Evolutionary conservation across 2,888 invertebrate genomes (phyloP).

Genomic region (Dusona sp.): DNA sequence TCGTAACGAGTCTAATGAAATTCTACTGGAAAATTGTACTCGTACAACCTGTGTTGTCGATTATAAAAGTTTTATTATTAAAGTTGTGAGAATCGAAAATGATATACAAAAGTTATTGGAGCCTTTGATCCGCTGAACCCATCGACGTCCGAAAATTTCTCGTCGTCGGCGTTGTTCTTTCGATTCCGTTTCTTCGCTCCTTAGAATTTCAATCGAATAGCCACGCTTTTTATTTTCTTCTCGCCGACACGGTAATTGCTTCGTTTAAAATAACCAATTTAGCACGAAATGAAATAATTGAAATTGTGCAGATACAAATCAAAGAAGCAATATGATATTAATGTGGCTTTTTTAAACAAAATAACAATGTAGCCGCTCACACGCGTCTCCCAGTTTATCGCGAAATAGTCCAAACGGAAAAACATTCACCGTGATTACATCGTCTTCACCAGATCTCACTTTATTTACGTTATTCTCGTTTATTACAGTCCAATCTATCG

Average conservation of each 20-base stretch:
- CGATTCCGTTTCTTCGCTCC: slow-evolving; percentile 6
- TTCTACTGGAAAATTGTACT: slow-evolving; percentile 13
- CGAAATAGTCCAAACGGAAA: neutral
- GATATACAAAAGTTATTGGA: slow-evolving; percentile 66
- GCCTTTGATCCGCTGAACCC: slow-evolving; percentile 52
- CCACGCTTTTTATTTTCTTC: neutral
- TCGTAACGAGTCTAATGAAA: neutral
- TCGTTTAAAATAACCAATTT: neutral
- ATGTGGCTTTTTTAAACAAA: neutral
- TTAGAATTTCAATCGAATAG: neutral
- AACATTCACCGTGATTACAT: slow-evolving; percentile 47
- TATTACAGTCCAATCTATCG: slow-evolving; percentile 53
- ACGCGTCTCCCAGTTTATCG: slow-evolving; percentile 10
- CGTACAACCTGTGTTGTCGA: slow-evolving; percentile 5
- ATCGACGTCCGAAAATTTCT: slow-evolving; percentile 48
- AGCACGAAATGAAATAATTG: neutral
- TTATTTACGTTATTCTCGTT: slow-evolving; percentile 68
- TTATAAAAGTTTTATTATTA: slow-evolving; percentile 12
- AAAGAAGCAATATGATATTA: slow-evolving; percentile 11
- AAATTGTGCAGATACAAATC: neutral
- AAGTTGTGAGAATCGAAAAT: slow-evolving; percentile 69
- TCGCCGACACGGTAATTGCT: neutral
- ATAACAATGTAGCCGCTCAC: neutral
- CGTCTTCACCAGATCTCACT: slow-evolving; percentile 82
- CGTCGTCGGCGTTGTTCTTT: slow-evolving; percentile 21